Base-by-base conservation (phyloP, 1,140 invertebrate genomes). In the Drosophila varians region DNA sequence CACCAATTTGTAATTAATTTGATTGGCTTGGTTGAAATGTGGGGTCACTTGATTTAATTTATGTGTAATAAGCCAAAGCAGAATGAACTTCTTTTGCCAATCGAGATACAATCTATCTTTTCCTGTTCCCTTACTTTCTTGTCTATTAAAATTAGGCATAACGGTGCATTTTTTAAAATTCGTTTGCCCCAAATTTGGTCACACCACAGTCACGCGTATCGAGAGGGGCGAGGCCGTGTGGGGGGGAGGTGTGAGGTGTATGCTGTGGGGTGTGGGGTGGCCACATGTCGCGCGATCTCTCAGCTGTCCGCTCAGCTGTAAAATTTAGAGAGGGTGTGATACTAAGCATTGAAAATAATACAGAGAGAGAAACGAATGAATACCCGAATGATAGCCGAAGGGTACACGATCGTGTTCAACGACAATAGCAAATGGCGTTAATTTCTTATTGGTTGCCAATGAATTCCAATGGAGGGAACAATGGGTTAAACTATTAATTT, bases 391-490 rank as follows among this genome's bases (percentile, higher is more conserved):
- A 2, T 18, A 18, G 72, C 51, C 31, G 66, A 36, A 62, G 52
- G 64, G n/a, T n/a, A n/a, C 56, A 31, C 19, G 55, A 66, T 65
- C 61, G 57, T 61, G 57, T 8, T n/a, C 66, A 19, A 31, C 53
- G 16, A 52, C 26, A 7, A 25, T 31, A 49, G 53, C 53, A 55
- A 73, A 80, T 82, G 56, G 72, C 54, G 77, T 82, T 80, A 76
- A 76, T 65, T 79, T 80, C 45, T 60, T 61, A 71, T 79, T 66
- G 77, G 77, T 43, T 34, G 28, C 9, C 9, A 9, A 4, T 31
- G 42, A n/a, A 31, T 38, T 38, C n/a, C 58, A 38, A 57, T 61
- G 61, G 47, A n/a, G 26, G 14, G 69, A 55, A 68, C 61, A 25
- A 56, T 77, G 68, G 23, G 31, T 6, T 49, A 38, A 48, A 38